Base-by-base conservation (phyloP, 2,888 invertebrate genomes). In the Pantelozetes paolii region DNA sequence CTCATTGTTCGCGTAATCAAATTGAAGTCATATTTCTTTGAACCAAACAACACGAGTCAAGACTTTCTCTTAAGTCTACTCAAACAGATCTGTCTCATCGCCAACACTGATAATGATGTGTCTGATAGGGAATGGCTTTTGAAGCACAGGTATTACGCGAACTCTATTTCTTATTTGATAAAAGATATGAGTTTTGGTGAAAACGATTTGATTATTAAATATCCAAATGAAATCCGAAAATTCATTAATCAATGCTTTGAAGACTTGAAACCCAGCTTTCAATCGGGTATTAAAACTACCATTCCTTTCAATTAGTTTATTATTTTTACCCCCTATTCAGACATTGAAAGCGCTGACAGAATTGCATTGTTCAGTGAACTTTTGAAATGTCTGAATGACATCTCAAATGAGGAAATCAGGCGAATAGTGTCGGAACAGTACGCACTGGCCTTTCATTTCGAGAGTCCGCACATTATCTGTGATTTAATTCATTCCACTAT, bases 1-100 rank as follows among this genome's bases (percentile, higher is more conserved):
- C 36, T 73, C 13, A 71, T 70, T n/a, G 57, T 75, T 36, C 36
- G 32, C 50, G 48, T 75, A 59, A 75, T 73, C 15, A 70, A 73
- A 50, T 64, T 62, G 64, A 73, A 73, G 73, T 64, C 64, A 64
- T 64, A 64, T 64, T 64, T 64, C 40, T 64, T 64, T 30, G 64
- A 64, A 40, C 1, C n/a, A 2, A 64, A 64, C 20, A 64, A 64
- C 23, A 64, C 64, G n/a, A 64, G 40, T 64, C 64, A 64, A 20
- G 18, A 23, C n/a, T 64, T 64, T 64, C 64, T 64, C 18, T 18
- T 64, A 20, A 64, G 9, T 36, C 40, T 64, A 40, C 20, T 64
- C 20, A 64, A 64, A 64, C 20, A 64, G 8, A 40, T 64, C 20
- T 64, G 64, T 64, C 30, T 64, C 36, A 64, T 64, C n/a, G 36